Evolutionary conservation across 1,140 invertebrate genomes (phyloP).

Genomic region (Drosophila littoralis): DNA sequence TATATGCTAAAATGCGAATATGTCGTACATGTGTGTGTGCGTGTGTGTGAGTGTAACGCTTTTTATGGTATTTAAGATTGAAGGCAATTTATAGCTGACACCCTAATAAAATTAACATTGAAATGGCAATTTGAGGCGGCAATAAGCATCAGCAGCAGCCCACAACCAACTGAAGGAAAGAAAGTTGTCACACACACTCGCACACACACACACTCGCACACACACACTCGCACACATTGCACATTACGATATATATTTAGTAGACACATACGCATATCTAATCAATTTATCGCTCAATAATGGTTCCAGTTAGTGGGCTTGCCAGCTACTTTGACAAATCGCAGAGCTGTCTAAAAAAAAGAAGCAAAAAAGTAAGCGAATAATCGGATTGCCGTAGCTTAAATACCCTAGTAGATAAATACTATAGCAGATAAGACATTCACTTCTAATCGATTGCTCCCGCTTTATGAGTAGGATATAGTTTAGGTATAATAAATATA

Average conservation of each 20-base stretch:
- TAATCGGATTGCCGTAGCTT: neutral
- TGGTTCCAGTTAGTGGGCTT: constrained; percentile 65
- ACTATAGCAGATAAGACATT: too few species aligned
- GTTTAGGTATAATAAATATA: too few species aligned
- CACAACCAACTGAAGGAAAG: constrained; percentile 18
- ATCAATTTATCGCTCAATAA: constrained; percentile 84
- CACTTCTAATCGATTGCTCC: too few species aligned
- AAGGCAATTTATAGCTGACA: constrained; percentile 82
- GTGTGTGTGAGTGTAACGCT: constrained; percentile 60
- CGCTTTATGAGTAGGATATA: too few species aligned
- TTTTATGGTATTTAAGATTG: constrained; percentile 84
- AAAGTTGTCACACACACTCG: constrained; percentile 40
- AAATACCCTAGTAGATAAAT: neutral
- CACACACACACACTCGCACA: constrained; percentile 24
- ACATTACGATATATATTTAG: constrained; percentile 14
- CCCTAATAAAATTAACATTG: constrained; percentile 84
- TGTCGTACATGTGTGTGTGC: constrained; percentile 27
- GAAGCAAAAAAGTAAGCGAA: constrained; percentile 2
- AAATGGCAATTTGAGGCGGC: constrained; percentile 83
- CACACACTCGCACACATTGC: constrained; percentile 28
- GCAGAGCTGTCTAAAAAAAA: constrained; percentile 48
- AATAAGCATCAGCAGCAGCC: constrained; percentile 67
- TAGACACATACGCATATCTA: constrained; percentile 66
- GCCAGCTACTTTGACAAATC: constrained; percentile 75
- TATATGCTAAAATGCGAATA: constrained; percentile 24